Evolutionary conservation across 2,113 vertebrate species (phyloP).

Genomic region (Dipodomys stephensi): DNA sequence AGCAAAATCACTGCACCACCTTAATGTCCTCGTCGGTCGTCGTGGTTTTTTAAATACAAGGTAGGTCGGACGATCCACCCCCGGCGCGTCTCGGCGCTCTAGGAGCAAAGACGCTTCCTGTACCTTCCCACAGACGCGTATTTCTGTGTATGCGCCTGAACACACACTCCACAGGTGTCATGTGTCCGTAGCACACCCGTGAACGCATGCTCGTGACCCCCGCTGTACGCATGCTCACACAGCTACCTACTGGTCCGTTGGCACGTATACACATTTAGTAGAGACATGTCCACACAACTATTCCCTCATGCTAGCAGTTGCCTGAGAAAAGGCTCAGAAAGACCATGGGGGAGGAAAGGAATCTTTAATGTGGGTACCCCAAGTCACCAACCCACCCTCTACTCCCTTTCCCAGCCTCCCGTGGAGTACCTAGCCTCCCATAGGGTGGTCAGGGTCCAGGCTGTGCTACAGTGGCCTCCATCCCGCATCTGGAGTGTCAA

Average conservation of each 20-base stretch:
- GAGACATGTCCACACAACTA: neutral
- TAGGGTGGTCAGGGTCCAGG: accelerated
- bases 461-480: neutral
- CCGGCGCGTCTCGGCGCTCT: neutral
- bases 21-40: too few relatives aligned
- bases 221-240: accelerated
- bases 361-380: too few relatives aligned
- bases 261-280: neutral
- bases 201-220: neutral
- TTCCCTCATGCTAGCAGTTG: neutral
- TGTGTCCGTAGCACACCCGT: too few relatives aligned
- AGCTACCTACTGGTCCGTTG: too few relatives aligned
- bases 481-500: neutral
- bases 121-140: too few relatives aligned
- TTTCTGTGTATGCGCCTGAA: neutral
- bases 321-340: neutral
- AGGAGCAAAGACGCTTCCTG: too few relatives aligned
- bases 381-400: neutral
- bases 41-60: neutral
- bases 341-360: neutral
- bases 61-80: neutral
- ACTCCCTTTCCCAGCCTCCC: neutral
- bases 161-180: neutral
- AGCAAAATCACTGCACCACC: neutral
- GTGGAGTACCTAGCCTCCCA: neutral